Percentiles rank a stretch among this genome's conserved stretches.
Conservation (phyloP, 2,113 vertebrate species). For the Tychaedon coryphoeus region DNA sequence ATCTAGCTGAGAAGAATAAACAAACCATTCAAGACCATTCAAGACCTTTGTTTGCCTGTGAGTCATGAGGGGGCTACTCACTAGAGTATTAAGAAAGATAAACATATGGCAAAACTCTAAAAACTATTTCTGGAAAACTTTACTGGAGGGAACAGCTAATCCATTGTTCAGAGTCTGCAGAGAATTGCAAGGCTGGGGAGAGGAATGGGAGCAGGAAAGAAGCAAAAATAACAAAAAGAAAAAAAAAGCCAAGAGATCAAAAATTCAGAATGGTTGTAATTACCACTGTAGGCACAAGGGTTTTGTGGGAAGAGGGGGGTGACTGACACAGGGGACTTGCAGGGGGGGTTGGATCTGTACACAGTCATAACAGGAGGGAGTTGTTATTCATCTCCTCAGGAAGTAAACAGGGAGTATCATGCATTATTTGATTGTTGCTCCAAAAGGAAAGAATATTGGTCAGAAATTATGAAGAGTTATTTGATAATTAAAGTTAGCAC, state of each 20-base stretch:
- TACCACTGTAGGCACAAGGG: constrained; percentile 5
- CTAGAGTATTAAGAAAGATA: constrained; percentile 74
- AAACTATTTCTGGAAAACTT: constrained; percentile 74
- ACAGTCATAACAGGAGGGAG: not conserved
- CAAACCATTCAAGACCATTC: constrained; percentile 61
- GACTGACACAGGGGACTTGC: not conserved
- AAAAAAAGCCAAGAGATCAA: constrained; percentile 2
- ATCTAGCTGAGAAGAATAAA: constrained; percentile 67
- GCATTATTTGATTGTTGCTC: not conserved
- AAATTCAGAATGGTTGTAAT: constrained; percentile 47
- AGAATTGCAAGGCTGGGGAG: constrained; percentile 47
- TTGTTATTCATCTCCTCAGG: not conserved
- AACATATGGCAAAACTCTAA: constrained; percentile 74
- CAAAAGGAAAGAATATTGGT: not conserved
- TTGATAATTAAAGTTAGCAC: not conserved
- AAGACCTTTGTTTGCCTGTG: constrained; percentile 65
- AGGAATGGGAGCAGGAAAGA: constrained; percentile 30
- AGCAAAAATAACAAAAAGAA: not conserved
- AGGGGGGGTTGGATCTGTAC: not conserved
- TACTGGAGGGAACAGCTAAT: constrained; percentile 71
- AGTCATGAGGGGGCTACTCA: constrained; percentile 72
- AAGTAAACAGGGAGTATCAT: constrained; percentile 39
- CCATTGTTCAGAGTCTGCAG: constrained; percentile 68
- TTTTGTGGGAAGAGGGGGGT: constrained; percentile 14
- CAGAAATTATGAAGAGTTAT: not conserved